A percentile compares a stretch with the other conserved stretches of the same genome.
phyloP scores from a whole-genome alignment of 2,113 vertebrate genomes.

The Ictalurus punctatus region DNA sequence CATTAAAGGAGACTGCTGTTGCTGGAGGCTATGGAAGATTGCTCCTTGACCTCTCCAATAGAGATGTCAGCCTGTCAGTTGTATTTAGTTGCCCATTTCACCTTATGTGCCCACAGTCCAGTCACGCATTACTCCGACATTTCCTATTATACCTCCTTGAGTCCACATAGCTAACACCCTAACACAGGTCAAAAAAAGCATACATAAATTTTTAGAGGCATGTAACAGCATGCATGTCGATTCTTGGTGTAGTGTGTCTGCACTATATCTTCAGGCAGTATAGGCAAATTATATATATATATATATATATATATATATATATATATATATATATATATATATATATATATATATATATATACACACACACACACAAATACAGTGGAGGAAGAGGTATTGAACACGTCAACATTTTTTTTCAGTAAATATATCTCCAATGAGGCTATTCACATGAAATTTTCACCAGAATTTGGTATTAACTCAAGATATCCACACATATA shows the following conservation, averaged over 20 bases:
- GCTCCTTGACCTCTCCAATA: constrained; percentile 25
- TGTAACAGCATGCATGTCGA: constrained; percentile 2
- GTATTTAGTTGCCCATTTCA: constrained; percentile 36
- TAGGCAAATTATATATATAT: neutral
- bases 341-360: too few species aligned
- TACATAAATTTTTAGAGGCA: neutral
- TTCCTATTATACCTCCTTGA: constrained; percentile 32
- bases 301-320: too few species aligned
- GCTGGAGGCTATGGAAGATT: constrained; percentile 18
- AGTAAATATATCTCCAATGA: too few species aligned
- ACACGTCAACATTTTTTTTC: too few species aligned
- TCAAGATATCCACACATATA: too few species aligned
- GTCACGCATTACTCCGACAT: constrained; percentile 36
- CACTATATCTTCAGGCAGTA: neutral
- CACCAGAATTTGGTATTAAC: too few species aligned
- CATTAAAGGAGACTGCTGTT: constrained; percentile 37
- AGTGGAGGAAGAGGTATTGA: too few species aligned
- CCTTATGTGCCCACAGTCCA: neutral
- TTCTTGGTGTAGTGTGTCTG: neutral
- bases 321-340: too few species aligned
- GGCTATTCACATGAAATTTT: too few species aligned
- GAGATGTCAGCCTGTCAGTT: constrained; percentile 48
- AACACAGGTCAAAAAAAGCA: neutral
- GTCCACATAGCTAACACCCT: constrained; percentile 33
- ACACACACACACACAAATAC: too few species aligned